Evolutionary conservation across 2,888 invertebrate genomes (phyloP), one percentile per base, ranked within the genome.

Genomic region (Dynastes maya): DNA sequence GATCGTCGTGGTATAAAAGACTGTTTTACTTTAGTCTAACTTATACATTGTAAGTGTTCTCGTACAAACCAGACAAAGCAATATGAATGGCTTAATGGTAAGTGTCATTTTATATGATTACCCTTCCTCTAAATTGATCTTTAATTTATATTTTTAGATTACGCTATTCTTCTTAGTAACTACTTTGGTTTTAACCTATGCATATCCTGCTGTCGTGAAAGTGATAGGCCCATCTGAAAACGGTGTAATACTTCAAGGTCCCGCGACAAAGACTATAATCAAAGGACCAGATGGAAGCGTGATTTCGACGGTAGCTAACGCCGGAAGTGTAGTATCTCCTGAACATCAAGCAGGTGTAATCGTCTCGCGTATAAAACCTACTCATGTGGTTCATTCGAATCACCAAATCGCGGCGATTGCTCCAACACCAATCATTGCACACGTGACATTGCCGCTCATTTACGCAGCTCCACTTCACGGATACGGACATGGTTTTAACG

Each of bases 221-320:
- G 53, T 76, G 32, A 40, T 76, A 11, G 76, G 76, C 13, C 76
- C 76, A 13, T 51, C 76, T 51, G 65, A 49, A 51, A 49, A 29
- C 51, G 32, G 65, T 37, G 37, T 29, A 5, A 58, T 76, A n/a
- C 32, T 76, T 40, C 32, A 65, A 29, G 76, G 76, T 5, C 76
- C 76, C 49, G 13, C 51, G 2, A 65, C 65, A 16, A 65, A 65
- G 49, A 55, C 76, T 1, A 27, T 74, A 2, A 67, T 76, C n/a
- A 67, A 64, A 65, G 76, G 76, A 64, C 76, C 76, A 11, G 76
- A 76, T 65, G 76, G 76, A 29, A 76, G 65, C 53, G 76, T 76
- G 29, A 76, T 76, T 37, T 53, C 51, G 8, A 40, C 76, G 2
- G n/a, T 45, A 2, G 65, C 65, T 49, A 29, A 65, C n/a, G 9